Conservation (phyloP, 30 jellyfish, hydroid and myxozoan genomes). For the Euphysa ruthae region DNA sequence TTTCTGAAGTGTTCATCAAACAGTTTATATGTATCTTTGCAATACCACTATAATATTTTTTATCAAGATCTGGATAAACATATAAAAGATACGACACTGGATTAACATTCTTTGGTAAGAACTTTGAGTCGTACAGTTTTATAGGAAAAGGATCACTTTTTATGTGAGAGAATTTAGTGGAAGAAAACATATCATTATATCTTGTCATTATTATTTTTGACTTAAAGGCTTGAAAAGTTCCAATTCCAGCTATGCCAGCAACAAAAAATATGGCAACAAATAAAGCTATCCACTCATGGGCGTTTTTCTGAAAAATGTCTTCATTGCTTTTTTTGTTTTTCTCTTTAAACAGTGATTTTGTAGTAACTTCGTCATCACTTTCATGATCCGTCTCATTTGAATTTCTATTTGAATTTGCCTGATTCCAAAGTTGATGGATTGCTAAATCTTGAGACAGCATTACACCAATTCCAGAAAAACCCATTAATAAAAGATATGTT, state of each 20-base stretch:
- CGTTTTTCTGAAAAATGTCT: no score
- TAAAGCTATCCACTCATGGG: conserved; percentile 17
- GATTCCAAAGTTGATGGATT: no score
- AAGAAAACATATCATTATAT: neutral
- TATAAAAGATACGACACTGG: neutral
- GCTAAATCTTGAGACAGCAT: no score
- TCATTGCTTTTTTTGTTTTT: no score
- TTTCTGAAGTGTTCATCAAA: neutral
- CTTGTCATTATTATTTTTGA: neutral
- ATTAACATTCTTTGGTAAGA: neutral
- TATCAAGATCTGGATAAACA: neutral
- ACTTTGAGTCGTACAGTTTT: neutral
- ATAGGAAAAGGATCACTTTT: neutral
- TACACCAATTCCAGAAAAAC: no score
- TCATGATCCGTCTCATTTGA: no score
- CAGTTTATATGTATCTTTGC: neutral
- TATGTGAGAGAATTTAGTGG: no score
- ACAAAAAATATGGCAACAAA: conserved; percentile 19
- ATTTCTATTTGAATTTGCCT: no score
- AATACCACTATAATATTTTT: neutral
- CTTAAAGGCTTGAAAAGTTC: conserved; percentile 6
- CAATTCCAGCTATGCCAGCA: conserved; percentile 28
- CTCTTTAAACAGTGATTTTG: no score
- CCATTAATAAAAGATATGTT: no score
- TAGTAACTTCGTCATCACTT: no score